These are phyloP conservation scores for Bibio marci DNA, from an alignment of 2,888 invertebrate species.

Conservation along the genomic window DNA sequence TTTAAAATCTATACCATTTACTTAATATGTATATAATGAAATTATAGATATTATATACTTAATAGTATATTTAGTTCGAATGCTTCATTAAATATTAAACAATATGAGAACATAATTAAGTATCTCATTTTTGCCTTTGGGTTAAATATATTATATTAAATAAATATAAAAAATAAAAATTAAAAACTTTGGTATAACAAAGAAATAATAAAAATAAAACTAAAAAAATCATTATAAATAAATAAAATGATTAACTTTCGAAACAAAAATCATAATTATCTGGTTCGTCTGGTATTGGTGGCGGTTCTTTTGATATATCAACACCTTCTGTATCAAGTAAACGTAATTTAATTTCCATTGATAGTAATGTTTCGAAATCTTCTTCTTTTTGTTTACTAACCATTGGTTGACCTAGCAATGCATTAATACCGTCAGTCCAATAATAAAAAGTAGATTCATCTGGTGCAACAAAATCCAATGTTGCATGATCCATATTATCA, in stretches of 20 bases:
- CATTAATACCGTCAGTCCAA: constrained; percentile 94
- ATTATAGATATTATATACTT: no score
- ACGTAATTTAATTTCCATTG: constrained; percentile 91
- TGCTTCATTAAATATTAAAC: no score
- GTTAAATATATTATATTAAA: no score
- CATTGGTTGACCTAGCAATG: constrained; percentile 76
- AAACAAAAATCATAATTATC: constrained; percentile 71
- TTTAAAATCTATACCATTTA: no score
- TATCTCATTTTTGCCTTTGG: no score
- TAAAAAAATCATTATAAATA: background rate
- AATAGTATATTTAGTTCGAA: no score
- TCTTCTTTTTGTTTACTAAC: constrained; percentile 70
- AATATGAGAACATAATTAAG: no score
- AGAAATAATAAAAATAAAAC: no score
- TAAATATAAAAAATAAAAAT: no score
- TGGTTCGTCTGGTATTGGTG: constrained; percentile 80
- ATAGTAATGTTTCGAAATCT: constrained; percentile 79
- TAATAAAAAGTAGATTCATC: constrained; percentile 76
- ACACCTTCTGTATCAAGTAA: constrained; percentile 89
- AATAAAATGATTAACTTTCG: constrained; percentile 19
- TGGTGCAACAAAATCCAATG: constrained; percentile 82
- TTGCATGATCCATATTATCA: constrained; percentile 65
- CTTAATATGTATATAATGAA: no score
- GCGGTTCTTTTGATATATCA: constrained; percentile 83
- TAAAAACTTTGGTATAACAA: no score